phyloP scores from a whole-genome alignment of 2,797 vertebrate genomes.

The Spondyliosoma cantharus region DNA sequence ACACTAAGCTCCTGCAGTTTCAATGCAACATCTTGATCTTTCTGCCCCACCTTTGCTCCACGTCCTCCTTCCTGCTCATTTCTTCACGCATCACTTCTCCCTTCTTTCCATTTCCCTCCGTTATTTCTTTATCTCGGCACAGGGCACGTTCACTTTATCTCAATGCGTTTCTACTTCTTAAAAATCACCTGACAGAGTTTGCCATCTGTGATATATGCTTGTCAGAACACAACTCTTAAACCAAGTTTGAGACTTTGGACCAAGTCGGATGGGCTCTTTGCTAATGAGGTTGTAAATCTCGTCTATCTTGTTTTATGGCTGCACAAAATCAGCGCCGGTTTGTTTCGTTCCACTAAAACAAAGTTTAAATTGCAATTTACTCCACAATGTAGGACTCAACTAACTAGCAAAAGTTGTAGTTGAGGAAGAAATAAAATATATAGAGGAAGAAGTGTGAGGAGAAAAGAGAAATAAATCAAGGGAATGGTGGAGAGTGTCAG shows the following conservation, averaged over 20 bases:
- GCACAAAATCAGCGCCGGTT: slow-evolving; percentile 20
- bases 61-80: slow-evolving; percentile 35
- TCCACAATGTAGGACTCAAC: slow-evolving; percentile 10
- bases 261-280: slow-evolving; percentile 47
- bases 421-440: slow-evolving; percentile 27
- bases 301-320: slow-evolving; percentile 47
- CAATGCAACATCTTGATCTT: slow-evolving; percentile 57
- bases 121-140: slow-evolving; percentile 29
- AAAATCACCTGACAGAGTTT: slow-evolving; percentile 53
- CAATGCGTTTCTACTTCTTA: slow-evolving; percentile 30
- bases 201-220: slow-evolving; percentile 59
- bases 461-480: slow-evolving; percentile 33
- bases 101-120: slow-evolving; percentile 13
- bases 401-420: slow-evolving; percentile 24
- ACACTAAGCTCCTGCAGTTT: slow-evolving; percentile 67
- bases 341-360: slow-evolving; percentile 37
- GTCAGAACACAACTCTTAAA: slow-evolving; percentile 41
- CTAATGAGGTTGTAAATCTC: slow-evolving; percentile 52
- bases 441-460: slow-evolving; percentile 17
- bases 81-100: slow-evolving; percentile 55
- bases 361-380: slow-evolving; percentile 43
- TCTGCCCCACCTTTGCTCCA: slow-evolving; percentile 58
- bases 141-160: slow-evolving; percentile 33
- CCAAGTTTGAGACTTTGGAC: too few relatives aligned
- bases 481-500: slow-evolving; percentile 34